Percentiles rank a stretch among this genome's conserved stretches.
Conservation (phyloP, 2,888 invertebrate species). For the Drosophila prolongata region DNA sequence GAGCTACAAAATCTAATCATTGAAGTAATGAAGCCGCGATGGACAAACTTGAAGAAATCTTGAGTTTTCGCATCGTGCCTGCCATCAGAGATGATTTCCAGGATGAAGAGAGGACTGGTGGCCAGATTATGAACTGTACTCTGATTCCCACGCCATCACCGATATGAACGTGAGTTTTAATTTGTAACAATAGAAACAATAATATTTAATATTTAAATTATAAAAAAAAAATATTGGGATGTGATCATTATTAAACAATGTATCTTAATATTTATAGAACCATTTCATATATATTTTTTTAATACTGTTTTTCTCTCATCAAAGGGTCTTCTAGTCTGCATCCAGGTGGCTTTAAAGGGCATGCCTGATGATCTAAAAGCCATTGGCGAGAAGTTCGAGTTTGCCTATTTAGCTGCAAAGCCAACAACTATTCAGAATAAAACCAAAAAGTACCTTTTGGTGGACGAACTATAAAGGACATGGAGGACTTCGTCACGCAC, state of each 20-base stretch:
- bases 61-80: slow-evolving; percentile 28
- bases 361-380: slow-evolving; percentile 19
- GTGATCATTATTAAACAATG: no score
- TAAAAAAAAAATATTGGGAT: no score
- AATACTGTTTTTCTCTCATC: not conserved
- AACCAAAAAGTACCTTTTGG: slow-evolving; percentile 19
- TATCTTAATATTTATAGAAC: no score
- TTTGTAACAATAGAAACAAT: not conserved
- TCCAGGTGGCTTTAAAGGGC: slow-evolving; percentile 15
- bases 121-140: slow-evolving; percentile 48
- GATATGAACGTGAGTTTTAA: slow-evolving; percentile 50
- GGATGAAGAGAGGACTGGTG: slow-evolving; percentile 39
- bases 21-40: slow-evolving; percentile 45
- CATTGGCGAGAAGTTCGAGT: slow-evolving; percentile 19
- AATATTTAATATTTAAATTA: no score
- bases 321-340: slow-evolving; percentile 30
- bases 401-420: slow-evolving; percentile 14
- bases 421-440: not conserved
- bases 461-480: slow-evolving; percentile 37
- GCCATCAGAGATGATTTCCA: slow-evolving; percentile 8
- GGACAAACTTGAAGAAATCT: slow-evolving; percentile 15
- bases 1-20: slow-evolving; percentile 28
- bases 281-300: no score
- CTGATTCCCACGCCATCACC: slow-evolving; percentile 38
- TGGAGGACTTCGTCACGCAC: slow-evolving; percentile 23